Evolutionary conservation across 2,797 vertebrate genomes (phyloP), one percentile per base, ranked within the genome.

Genomic region (Atherinosoma microstoma): DNA sequence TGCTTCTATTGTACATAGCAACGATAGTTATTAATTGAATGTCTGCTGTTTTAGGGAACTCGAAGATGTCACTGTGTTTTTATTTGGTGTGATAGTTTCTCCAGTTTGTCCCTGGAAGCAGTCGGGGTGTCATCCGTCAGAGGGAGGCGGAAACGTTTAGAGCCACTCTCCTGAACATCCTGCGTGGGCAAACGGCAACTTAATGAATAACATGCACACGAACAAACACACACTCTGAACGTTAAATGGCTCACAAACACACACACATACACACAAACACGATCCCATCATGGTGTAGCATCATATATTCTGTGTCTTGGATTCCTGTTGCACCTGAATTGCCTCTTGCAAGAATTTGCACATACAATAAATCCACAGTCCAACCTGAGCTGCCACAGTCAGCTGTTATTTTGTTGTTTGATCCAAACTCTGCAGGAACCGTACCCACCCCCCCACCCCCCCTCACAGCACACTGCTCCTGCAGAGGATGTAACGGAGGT

Each of bases 301-400:
- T 87, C 84, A 64, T 65, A 58, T 76, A n/a, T 30, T 67, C 22
- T 72, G 65, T 80, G 70, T 79, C 57, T 79, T 67, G 72, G 77
- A 80, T 83, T 87, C 78, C 76, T 84, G 79, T 84, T 72, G 75
- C 84, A 90, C 91, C 89, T 88, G 77, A 89, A 87, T 87, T 90
- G 90, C 92, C 93, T 94, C 93, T 91, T 89, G 91, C 92, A 87
- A 84, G 73, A 93, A 77, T 94, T 95, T 95, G 92, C 94, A 94
- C 93, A 92, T 80, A 47, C 62, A 90, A 70, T 82, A 84, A 85
- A 88, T 70, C 71, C 81, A 83, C 58, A 24, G 82, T 79, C 75
- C 58, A 83, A 54, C 53, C 75, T 64, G 64, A 86, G 84, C 82
- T 65, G 64, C 60, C 67, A 76, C 54, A 27, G 53, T 15, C 6